These are phyloP conservation scores for Malurus alboscapulatus DNA, from an alignment of 2,113 vertebrate species.

Conservation along the genomic window DNA sequence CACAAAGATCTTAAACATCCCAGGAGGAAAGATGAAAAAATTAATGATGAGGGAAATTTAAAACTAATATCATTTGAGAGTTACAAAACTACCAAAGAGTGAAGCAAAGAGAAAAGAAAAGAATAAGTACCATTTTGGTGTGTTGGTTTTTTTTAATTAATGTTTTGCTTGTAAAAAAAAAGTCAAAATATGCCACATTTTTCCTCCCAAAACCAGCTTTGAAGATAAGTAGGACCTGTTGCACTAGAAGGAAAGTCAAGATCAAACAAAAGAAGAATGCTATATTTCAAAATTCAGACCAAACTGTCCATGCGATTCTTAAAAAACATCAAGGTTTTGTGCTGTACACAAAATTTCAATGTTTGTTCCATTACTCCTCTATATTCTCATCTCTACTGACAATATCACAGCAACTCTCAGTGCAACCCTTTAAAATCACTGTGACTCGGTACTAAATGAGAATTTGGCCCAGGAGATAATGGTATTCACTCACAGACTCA, in stretches of 20 bases:
- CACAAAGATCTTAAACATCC: not conserved
- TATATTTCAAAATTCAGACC: not conserved
- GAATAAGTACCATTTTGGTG: not conserved
- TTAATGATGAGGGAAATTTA: not conserved
- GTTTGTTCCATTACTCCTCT: not conserved
- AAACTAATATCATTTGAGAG: not conserved
- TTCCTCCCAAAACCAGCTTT: not conserved
- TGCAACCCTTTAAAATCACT: not conserved
- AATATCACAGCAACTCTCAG: not conserved
- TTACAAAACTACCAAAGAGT: not conserved
- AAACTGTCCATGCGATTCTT: not conserved
- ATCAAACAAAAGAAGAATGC: not conserved
- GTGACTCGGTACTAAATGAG: not conserved
- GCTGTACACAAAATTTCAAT: too few relatives aligned
- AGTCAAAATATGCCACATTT: not conserved
- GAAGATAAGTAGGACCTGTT: not conserved
- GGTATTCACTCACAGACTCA: not conserved
- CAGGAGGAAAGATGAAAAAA: not conserved
- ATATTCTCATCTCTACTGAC: not conserved
- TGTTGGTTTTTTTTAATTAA: not conserved
- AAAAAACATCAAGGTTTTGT: not conserved
- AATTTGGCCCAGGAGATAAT: not conserved
- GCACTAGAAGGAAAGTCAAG: not conserved
- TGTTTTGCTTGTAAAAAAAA: not conserved
- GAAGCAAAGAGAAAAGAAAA: not conserved